These are phyloP conservation scores for Drosophila monieri DNA, from an alignment of 2,888 invertebrate genomes.

Conservation along the genomic window DNA sequence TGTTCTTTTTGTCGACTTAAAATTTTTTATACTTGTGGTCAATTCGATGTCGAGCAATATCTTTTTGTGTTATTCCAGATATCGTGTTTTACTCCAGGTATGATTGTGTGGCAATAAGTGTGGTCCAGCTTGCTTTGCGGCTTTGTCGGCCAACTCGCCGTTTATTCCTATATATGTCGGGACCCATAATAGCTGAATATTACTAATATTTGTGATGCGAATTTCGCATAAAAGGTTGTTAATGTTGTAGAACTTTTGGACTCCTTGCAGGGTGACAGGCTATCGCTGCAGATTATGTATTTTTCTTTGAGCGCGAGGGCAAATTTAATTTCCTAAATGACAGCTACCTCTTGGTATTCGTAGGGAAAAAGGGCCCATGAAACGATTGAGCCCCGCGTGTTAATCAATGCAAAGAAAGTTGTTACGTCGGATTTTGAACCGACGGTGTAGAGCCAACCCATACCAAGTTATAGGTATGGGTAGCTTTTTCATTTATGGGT, in stretches of 20 bases:
- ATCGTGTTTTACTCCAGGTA: constrained; percentile 5
- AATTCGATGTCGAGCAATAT: background rate
- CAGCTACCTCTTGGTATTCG: constrained; percentile 6
- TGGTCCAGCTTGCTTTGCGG: constrained; percentile 3
- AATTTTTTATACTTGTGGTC: constrained; percentile 1
- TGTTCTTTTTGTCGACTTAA: background rate
- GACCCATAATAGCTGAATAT: constrained; percentile 6
- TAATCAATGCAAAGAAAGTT: constrained; percentile 16
- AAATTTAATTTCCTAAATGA: background rate
- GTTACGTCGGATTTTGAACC: constrained; percentile 12
- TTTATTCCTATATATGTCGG: background rate
- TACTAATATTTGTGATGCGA: constrained; percentile 1
- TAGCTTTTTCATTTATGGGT: constrained; percentile 22
- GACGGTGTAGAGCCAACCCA: constrained; percentile 2
- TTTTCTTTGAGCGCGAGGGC: constrained; percentile 5
- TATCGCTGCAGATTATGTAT: constrained; percentile 18
- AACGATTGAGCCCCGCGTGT: constrained; percentile 6
- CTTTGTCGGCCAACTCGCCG: constrained; percentile 5
- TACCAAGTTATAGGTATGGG: no score
- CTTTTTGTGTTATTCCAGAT: background rate
- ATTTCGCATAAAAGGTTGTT: constrained; percentile 10
- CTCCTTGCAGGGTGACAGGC: constrained; percentile 16
- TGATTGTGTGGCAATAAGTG: constrained; percentile 1
- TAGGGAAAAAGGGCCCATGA: no score
- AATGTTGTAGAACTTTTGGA: constrained; percentile 18